Percentiles rank a stretch among this genome's conserved stretches.
These are phyloP conservation scores for Pachypanchax playfairii DNA, from an alignment of 2,113 vertebrate species.

Conservation along the genomic window DNA sequence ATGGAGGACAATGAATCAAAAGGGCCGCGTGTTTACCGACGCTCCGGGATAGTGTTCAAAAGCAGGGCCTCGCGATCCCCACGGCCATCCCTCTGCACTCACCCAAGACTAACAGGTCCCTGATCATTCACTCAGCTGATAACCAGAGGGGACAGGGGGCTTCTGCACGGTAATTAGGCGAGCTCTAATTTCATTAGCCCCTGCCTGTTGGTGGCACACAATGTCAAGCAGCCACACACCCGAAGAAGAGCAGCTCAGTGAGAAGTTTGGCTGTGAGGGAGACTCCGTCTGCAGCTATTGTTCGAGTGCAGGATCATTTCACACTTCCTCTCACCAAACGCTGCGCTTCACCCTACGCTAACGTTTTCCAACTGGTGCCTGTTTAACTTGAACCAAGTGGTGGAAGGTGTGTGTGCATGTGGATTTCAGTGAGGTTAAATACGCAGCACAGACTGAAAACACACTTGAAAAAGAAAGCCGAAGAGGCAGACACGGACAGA, in stretches of 20 bases:
- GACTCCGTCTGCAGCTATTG: constrained; percentile 42
- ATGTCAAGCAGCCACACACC: constrained; percentile 71
- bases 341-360: constrained; percentile 38
- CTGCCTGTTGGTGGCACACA: constrained; percentile 63
- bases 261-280: constrained; percentile 54
- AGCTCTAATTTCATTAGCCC: constrained; percentile 81
- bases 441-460: constrained; percentile 47
- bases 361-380: constrained; percentile 30
- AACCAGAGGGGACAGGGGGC: constrained; percentile 68
- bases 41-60: constrained; percentile 65
- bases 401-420: constrained; percentile 52
- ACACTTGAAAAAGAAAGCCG: constrained; percentile 55
- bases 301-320: constrained; percentile 32
- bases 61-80: constrained; percentile 39
- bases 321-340: constrained; percentile 41
- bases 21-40: constrained; percentile 74
- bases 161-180: constrained; percentile 77
- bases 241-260: constrained; percentile 65
- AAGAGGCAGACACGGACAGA: constrained; percentile 36
- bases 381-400: constrained; percentile 50
- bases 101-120: constrained; percentile 57
- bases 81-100: constrained; percentile 44
- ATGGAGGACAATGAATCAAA: constrained; percentile 79
- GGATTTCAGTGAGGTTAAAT: constrained; percentile 49
- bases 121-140: constrained; percentile 70